Percentiles rank a stretch among this genome's conserved stretches.
phyloP scores from a whole-genome alignment of 1,140 invertebrate species.

The Drosophila ambigua region DNA sequence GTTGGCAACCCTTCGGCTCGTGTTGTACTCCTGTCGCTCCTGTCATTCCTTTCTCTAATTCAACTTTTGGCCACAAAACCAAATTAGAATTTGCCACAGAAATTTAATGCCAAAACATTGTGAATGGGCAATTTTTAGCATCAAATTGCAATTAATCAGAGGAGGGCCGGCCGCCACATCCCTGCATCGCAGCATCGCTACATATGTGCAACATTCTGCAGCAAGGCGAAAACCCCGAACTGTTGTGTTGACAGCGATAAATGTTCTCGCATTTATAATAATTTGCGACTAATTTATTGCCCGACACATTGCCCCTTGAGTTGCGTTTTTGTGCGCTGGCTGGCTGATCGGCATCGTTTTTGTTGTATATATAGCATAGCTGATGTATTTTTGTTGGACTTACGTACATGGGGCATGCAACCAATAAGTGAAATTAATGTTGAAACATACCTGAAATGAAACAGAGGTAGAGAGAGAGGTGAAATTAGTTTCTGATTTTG shows the following conservation, averaged over 20 bases:
- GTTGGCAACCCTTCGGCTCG: conserved; percentile 20
- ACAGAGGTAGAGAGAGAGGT: conserved; percentile 31
- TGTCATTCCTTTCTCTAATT: conserved; percentile 24
- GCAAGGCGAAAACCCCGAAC: conserved; percentile 36
- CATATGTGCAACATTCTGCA: conserved; percentile 46
- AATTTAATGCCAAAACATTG: conserved; percentile 45
- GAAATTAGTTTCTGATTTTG: conserved; percentile 26
- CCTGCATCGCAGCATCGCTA: conserved; percentile 16
- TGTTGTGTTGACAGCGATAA: conserved; percentile 70
- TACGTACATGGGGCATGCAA: conserved; percentile 48
- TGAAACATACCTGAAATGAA: conserved; percentile 67
- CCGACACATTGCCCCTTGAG: conserved; percentile 48
- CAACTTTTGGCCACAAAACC: conserved; percentile 35
- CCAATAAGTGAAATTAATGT: conserved; percentile 67
- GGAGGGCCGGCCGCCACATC: conserved; percentile 29
- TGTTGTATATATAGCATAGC: not conserved
- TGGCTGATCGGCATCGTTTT: conserved; percentile 29
- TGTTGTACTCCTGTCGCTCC: conserved; percentile 18
- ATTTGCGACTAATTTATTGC: conserved; percentile 80
- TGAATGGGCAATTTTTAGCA: conserved; percentile 72
- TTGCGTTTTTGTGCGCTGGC: conserved; percentile 6
- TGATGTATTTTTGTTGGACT: conserved; percentile 44
- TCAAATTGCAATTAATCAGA: conserved; percentile 78
- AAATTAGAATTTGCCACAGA: conserved; percentile 2
- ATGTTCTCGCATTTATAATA: conserved; percentile 78